Evolutionary conservation across 2,797 vertebrate genomes (phyloP).

Genomic region (Micrastur ruficollis): DNA sequence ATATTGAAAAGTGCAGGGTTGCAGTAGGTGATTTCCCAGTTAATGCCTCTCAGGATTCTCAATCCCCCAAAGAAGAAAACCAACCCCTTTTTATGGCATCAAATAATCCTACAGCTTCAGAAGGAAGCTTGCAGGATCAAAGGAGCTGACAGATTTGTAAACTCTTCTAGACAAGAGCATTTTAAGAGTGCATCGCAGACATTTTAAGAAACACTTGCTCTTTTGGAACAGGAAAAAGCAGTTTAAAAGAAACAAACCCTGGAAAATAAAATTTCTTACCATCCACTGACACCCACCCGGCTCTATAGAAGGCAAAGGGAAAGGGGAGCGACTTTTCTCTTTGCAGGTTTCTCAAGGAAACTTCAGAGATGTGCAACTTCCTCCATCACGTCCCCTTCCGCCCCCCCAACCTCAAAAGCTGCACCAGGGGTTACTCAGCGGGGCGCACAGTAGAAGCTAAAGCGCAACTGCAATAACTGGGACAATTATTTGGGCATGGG

Average conservation of each 20-base stretch:
- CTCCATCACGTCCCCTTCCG: neutral
- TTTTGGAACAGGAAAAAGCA: neutral
- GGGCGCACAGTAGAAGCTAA: accelerated
- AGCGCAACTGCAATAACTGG: neutral
- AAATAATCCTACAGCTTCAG: neutral
- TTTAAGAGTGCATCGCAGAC: neutral
- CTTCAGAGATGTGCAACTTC: neutral
- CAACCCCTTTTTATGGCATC: neutral
- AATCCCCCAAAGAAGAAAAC: neutral
- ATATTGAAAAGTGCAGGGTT: neutral
- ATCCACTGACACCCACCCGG: neutral
- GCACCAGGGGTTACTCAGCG: neutral
- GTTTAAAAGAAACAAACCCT: neutral
- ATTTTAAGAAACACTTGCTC: neutral
- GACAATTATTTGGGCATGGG: neutral
- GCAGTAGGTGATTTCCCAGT: neutral
- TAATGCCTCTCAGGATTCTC: neutral
- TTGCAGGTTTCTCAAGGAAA: neutral
- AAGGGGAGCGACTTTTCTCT: neutral
- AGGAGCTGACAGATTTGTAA: neutral
- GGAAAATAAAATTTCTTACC: neutral
- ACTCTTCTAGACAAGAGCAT: neutral
- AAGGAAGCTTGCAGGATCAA: neutral
- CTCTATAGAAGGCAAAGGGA: neutral
- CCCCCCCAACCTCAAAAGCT: neutral